phyloP scores from a whole-genome alignment of 2,888 invertebrate genomes.

The Limenitis camilla region DNA sequence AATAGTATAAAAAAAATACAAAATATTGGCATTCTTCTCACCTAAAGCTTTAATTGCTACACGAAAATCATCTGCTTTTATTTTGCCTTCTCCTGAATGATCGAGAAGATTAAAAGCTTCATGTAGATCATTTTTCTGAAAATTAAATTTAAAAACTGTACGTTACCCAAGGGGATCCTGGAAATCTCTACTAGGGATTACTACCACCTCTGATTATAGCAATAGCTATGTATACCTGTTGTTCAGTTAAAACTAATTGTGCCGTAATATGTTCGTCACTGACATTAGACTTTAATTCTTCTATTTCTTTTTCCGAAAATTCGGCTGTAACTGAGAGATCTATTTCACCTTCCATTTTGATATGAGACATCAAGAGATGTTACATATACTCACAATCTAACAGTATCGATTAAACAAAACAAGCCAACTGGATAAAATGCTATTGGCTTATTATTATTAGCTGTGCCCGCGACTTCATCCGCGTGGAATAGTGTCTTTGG shows the following conservation, averaged over 20 bases:
- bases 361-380: too few species aligned
- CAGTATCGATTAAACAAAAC: slow-evolving; percentile 20
- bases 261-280: slow-evolving; percentile 37
- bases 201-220: background rate
- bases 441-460: background rate
- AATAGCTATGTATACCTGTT: slow-evolving; percentile 40
- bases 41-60: slow-evolving; percentile 67
- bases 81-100: slow-evolving; percentile 61
- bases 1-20: background rate
- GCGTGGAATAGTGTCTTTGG: background rate
- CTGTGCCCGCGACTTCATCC: background rate
- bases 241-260: slow-evolving; percentile 42
- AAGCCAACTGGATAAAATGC: slow-evolving; percentile 21
- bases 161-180: too few species aligned
- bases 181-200: background rate
- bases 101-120: slow-evolving; percentile 63
- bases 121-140: slow-evolving; percentile 54
- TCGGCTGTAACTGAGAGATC: slow-evolving; percentile 42
- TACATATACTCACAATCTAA: background rate
- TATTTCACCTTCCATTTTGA: slow-evolving; percentile 35
- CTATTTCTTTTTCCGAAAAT: slow-evolving; percentile 32
- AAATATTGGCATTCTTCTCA: slow-evolving; percentile 24
- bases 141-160: slow-evolving; percentile 19
- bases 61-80: slow-evolving; percentile 59
- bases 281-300: slow-evolving; percentile 20